Evolutionary conservation across 2,797 vertebrate genomes (phyloP), one percentile per base, ranked within the genome.

Genomic region (Lepidocolaptes lacrymiger): DNA sequence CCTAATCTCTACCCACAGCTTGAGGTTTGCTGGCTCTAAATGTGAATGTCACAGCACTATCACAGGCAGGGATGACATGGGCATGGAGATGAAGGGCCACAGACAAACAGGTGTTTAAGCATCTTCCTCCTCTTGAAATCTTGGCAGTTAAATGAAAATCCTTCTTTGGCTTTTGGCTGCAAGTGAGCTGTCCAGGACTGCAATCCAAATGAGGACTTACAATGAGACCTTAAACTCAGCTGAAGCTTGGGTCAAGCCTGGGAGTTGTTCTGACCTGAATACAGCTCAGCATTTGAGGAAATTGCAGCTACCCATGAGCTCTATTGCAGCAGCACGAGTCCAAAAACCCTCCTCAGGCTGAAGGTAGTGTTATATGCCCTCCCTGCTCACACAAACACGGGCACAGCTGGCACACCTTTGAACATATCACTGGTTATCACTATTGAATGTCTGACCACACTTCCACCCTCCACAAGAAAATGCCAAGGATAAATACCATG

Each of bases 221-320:
- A 32, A 10, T 6, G 12, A 85, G 22, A 56, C 36, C 26, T 34
- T 73, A 58, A 77, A 64, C 24, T 66, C 69, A 63, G 1, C 9
- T n/a, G 61, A 81, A 73, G 39, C 19, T 49, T 59, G 34, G 6
- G 36, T 20, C 28, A 46, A 28, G n/a, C 32, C 2, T 67, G 36
- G 27, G 43, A 56, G 20, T 49, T 66, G 48, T 58, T n/a, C 51
- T 52, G 52, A 34, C 23, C 21, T 22, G 36, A 66, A 30, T 12
- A 39, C 0, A 0, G 44, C 36, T 36, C 1, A 55, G 36, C 4
- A 27, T 34, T 14, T 37, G 6, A n/a, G 43, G 19, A 88, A 71
- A 41, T 0, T 56, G 17, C 54, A 88, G 43, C 22, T 46, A 26
- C 56, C 24, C 51, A 11, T 28, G 41, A 51, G 28, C 26, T 26